phyloP scores from a whole-genome alignment of 2,797 vertebrate genomes.

The Ceyx erithaca region DNA sequence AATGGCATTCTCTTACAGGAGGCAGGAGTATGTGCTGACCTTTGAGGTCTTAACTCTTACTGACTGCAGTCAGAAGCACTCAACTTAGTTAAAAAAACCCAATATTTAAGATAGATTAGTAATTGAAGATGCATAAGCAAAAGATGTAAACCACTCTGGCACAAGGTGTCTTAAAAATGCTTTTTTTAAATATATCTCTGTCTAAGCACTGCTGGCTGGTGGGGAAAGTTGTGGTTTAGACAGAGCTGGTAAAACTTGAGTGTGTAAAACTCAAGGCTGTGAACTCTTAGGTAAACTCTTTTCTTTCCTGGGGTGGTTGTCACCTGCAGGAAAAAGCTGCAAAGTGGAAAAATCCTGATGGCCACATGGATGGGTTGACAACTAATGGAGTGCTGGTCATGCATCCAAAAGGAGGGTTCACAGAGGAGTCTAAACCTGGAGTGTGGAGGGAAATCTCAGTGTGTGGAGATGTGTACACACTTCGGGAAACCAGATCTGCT shows the following conservation, averaged over 20 bases:
- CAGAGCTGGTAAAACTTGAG: not conserved
- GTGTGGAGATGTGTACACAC: conserved; percentile 96
- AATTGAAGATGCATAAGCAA: not conserved
- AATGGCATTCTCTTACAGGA: rapidly evolving
- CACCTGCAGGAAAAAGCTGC: conserved; percentile 92
- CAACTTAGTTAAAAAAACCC: not conserved
- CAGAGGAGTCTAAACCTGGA: conserved; percentile 94
- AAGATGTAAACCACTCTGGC: not conserved
- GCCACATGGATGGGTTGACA: conserved; percentile 97
- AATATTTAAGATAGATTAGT: not conserved
- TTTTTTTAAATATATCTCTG: not conserved
- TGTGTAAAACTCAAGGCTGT: not conserved
- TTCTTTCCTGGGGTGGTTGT: not conserved
- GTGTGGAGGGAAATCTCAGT: conserved; percentile 98
- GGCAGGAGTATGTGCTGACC: not conserved
- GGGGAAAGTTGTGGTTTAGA: not conserved
- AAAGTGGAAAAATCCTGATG: conserved; percentile 98
- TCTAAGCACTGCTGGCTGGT: not conserved
- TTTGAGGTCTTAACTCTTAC: not conserved
- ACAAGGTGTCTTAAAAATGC: not conserved
- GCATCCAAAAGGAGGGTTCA: conserved; percentile 96
- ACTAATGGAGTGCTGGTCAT: conserved; percentile 98
- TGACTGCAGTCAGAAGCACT: not conserved
- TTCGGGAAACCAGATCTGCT: conserved; percentile 95
- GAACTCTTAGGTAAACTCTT: not conserved